Evolutionary conservation across 1,140 invertebrate species (phyloP).

Genomic region (Zaprionus gabonicus): DNA sequence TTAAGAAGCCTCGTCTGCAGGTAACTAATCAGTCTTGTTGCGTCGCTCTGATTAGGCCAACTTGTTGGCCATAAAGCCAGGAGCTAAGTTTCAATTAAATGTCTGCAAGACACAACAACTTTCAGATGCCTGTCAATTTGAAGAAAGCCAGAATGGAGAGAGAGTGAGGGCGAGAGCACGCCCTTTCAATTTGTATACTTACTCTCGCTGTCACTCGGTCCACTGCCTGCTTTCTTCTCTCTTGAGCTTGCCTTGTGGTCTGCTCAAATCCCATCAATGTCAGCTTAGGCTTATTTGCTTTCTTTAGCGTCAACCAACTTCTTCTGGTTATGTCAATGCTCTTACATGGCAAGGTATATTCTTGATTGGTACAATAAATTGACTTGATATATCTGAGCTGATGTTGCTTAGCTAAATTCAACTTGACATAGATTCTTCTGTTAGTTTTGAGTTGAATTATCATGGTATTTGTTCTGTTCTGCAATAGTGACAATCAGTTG

Average conservation of each 20-base stretch:
- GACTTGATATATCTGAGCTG: not conserved
- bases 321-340: conserved; percentile 10
- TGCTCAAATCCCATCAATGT: conserved; percentile 70
- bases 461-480: too few relatives aligned
- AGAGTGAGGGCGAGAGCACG: not conserved
- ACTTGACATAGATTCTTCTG: too few relatives aligned
- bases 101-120: conserved; percentile 7
- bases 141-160: not conserved
- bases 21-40: conserved; percentile 23
- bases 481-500: not conserved
- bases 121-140: conserved; percentile 27
- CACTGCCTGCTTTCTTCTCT: not conserved
- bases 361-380: not conserved
- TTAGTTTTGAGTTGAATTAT: too few relatives aligned
- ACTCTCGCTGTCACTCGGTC: conserved; percentile 9
- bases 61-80: conserved; percentile 24
- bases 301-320: not conserved
- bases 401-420: too few relatives aligned
- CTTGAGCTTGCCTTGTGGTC: conserved; percentile 27
- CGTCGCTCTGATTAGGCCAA: conserved; percentile 17
- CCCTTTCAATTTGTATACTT: conserved; percentile 21
- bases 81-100: conserved; percentile 46
- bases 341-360: not conserved
- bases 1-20: not conserved
- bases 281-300: conserved; percentile 55